Evolutionary conservation across 2,888 invertebrate species (phyloP).

Genomic region (Antheraea yamamai): DNA sequence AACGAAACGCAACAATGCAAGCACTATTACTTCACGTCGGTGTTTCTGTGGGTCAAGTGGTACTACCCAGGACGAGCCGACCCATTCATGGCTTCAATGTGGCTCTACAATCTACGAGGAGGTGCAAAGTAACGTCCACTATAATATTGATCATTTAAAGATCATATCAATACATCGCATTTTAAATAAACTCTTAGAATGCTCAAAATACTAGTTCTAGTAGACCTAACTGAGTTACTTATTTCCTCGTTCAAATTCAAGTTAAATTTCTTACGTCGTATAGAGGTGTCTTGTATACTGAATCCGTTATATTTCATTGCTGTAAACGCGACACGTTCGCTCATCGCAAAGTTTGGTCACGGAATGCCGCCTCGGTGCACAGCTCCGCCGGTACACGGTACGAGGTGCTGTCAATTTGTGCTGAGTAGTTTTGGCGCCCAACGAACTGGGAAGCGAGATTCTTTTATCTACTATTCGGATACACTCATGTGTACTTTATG

Average conservation of each 20-base stretch:
- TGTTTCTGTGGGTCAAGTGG: too few species aligned
- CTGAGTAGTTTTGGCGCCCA: constrained; percentile 63
- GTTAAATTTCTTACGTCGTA: neutral
- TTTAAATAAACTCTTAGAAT: neutral
- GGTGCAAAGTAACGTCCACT: too few species aligned
- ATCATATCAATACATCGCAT: neutral
- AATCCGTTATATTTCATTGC: constrained; percentile 53
- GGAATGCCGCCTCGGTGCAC: constrained; percentile 56
- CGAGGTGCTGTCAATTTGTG: constrained; percentile 73
- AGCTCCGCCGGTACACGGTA: constrained; percentile 53
- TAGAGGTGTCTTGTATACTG: constrained; percentile 8
- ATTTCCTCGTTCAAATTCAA: neutral
- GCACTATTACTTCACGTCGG: too few species aligned
- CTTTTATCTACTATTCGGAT: neutral
- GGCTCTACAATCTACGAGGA: too few species aligned
- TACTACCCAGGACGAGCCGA: too few species aligned
- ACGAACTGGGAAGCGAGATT: constrained; percentile 34
- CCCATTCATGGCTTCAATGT: too few species aligned
- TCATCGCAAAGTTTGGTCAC: constrained; percentile 66
- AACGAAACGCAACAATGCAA: too few species aligned
- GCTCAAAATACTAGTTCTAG: neutral
- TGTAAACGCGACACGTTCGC: constrained; percentile 57
- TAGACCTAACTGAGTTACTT: neutral
- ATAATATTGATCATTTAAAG: too few species aligned
- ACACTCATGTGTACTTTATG: neutral